These are phyloP conservation scores for Eulemur coronatus DNA, from an alignment of 2,797 vertebrate genomes.

Conservation along the genomic window DNA sequence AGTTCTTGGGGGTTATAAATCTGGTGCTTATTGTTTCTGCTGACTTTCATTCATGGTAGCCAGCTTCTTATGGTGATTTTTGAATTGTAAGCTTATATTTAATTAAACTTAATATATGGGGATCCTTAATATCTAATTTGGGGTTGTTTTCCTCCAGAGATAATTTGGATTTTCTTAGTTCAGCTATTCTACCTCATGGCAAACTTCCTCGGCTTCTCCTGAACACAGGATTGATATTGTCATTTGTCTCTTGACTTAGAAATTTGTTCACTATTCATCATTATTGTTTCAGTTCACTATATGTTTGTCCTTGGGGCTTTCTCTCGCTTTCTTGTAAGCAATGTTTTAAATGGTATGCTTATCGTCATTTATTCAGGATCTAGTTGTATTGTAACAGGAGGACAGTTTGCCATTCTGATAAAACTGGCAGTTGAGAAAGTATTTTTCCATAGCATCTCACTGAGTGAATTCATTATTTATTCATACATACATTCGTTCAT, in stretches of 20 bases:
- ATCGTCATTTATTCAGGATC: neutral
- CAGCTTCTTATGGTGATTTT: neutral
- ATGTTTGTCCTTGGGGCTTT: neutral
- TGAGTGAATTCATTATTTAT: neutral
- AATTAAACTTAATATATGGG: neutral
- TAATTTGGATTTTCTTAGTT: neutral
- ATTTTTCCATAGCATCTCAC: neutral
- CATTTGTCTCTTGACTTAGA: neutral
- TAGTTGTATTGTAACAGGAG: neutral
- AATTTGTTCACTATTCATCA: neutral
- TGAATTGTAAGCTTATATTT: neutral
- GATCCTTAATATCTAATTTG: neutral
- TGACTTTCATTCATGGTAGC: neutral
- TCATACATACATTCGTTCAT: neutral
- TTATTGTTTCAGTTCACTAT: neutral
- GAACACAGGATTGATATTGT: neutral
- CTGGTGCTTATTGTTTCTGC: neutral
- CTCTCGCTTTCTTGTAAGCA: neutral
- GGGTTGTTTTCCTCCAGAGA: neutral
- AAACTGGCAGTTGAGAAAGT: neutral
- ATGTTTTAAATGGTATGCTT: neutral
- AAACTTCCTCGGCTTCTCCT: neutral
- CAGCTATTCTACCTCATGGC: neutral
- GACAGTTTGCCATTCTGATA: neutral
- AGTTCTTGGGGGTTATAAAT: neutral